Conservation (phyloP, 2,797 vertebrate species). For the Microctenopoma lineatum region DNA sequence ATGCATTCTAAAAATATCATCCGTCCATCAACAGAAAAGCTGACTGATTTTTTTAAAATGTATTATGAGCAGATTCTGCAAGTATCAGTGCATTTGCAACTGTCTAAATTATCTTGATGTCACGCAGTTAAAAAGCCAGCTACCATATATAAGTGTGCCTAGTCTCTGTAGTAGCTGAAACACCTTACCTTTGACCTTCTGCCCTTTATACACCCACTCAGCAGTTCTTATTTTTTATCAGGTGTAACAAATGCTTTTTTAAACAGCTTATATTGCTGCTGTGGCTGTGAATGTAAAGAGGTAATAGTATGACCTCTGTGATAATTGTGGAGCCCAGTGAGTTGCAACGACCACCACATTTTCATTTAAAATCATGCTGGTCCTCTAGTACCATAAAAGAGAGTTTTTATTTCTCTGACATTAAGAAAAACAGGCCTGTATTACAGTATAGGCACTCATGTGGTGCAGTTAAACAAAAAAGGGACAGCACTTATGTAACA, state of each 20-base stretch:
- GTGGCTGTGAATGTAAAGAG: constrained; percentile 43
- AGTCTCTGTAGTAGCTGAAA: constrained; percentile 49
- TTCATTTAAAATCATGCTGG: constrained; percentile 40
- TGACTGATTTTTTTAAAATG: constrained; percentile 19
- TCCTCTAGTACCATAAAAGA: constrained; percentile 22
- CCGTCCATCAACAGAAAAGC: constrained; percentile 4
- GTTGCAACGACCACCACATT: constrained; percentile 44
- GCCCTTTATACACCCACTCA: constrained; percentile 33
- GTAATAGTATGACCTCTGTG: constrained; percentile 48
- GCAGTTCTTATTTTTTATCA: constrained; percentile 10
- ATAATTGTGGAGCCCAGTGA: constrained; percentile 53
- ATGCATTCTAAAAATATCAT: constrained; percentile 35
- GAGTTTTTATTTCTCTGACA: constrained; percentile 8
- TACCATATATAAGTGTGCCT: constrained; percentile 48
- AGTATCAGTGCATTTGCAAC: constrained; percentile 36
- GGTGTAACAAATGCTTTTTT: constrained; percentile 4
- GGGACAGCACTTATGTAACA: constrained; percentile 46
- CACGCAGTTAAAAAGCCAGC: constrained; percentile 57
- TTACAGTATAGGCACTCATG: constrained; percentile 23
- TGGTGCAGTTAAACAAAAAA: constrained; percentile 53
- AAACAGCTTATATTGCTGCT: constrained; percentile 32
- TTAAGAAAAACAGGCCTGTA: constrained; percentile 29
- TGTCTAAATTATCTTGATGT: constrained; percentile 45
- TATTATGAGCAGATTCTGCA: constrained; percentile 25
- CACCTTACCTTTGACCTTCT: constrained; percentile 42